A percentile compares a stretch with the other conserved stretches of the same genome.
Conservation (phyloP, 2,797 vertebrate genomes). For the Platyrinchus mystaceus region DNA sequence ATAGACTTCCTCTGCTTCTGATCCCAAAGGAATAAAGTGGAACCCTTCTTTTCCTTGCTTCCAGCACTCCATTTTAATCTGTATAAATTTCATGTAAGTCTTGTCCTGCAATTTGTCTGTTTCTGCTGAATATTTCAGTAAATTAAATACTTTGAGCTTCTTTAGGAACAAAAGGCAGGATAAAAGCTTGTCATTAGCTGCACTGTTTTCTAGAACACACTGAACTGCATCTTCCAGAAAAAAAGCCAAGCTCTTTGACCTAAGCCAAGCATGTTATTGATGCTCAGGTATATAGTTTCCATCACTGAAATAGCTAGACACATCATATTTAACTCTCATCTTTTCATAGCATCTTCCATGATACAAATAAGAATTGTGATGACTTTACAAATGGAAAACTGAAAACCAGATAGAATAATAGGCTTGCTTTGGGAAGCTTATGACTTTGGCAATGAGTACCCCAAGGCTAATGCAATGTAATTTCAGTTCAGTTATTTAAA, state of each 20-base stretch:
- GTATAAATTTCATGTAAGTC: background rate
- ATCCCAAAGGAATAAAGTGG: background rate
- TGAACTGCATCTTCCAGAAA: background rate
- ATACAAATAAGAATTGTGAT: background rate
- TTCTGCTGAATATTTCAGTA: slow-evolving; percentile 9
- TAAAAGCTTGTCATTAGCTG: background rate
- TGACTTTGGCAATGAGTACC: background rate
- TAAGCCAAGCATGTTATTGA: background rate
- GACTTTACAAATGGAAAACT: background rate
- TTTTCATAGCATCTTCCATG: background rate
- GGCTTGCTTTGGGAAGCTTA: background rate
- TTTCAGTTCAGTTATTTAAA: background rate
- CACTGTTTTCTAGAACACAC: background rate
- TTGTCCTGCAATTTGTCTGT: background rate
- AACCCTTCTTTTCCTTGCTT: background rate
- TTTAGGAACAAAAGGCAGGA: background rate
- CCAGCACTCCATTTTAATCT: slow-evolving; percentile 1
- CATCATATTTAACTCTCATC: background rate
- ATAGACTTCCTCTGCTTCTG: background rate
- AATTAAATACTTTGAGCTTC: background rate
- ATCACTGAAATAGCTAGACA: background rate
- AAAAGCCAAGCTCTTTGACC: background rate
- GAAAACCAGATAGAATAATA: background rate
- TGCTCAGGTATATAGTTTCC: background rate
- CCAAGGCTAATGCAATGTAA: background rate